These are phyloP conservation scores for Graphium colonna DNA, from an alignment of 2,888 invertebrate genomes.

Conservation along the genomic window DNA sequence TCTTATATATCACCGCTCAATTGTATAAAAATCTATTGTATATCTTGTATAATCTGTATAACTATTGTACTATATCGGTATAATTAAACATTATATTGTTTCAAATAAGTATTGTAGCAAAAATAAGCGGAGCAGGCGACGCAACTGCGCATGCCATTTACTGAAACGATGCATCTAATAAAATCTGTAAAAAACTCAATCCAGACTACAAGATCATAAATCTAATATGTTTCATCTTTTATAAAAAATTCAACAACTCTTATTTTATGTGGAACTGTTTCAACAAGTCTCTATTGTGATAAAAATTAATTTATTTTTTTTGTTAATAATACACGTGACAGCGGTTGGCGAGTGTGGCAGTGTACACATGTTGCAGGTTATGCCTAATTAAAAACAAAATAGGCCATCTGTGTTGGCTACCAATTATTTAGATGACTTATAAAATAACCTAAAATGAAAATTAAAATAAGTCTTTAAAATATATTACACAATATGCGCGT, in stretches of 20 bases:
- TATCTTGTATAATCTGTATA: slow-evolving; percentile 57
- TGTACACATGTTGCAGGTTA: slow-evolving; percentile 46
- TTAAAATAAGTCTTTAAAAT: slow-evolving; percentile 47
- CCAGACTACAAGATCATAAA: slow-evolving; percentile 79
- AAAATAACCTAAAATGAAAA: slow-evolving; percentile 45
- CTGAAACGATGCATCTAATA: slow-evolving; percentile 62
- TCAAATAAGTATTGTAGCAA: slow-evolving; percentile 73
- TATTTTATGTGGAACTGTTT: slow-evolving; percentile 76
- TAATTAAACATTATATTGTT: slow-evolving; percentile 58
- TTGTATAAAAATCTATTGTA: slow-evolving; percentile 68
- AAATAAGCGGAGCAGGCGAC: slow-evolving; percentile 68
- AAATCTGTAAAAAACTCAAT: slow-evolving; percentile 76
- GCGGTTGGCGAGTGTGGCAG: slow-evolving; percentile 77
- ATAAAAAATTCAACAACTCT: slow-evolving; percentile 79
- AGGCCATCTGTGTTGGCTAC: slow-evolving; percentile 76
- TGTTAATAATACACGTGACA: slow-evolving; percentile 50
- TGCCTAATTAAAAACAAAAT: slow-evolving; percentile 51
- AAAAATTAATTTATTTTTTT: slow-evolving; percentile 52
- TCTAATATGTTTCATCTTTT: slow-evolving; percentile 76
- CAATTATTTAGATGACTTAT: slow-evolving; percentile 62
- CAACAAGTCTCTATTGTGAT: slow-evolving; percentile 75
- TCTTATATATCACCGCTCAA: slow-evolving; percentile 64
- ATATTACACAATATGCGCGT: slow-evolving; percentile 61
- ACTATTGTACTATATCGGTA: slow-evolving; percentile 61
- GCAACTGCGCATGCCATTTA: slow-evolving; percentile 36